phyloP scores from a whole-genome alignment of 2,113 vertebrate genomes.

The Perognathus longimembris region DNA sequence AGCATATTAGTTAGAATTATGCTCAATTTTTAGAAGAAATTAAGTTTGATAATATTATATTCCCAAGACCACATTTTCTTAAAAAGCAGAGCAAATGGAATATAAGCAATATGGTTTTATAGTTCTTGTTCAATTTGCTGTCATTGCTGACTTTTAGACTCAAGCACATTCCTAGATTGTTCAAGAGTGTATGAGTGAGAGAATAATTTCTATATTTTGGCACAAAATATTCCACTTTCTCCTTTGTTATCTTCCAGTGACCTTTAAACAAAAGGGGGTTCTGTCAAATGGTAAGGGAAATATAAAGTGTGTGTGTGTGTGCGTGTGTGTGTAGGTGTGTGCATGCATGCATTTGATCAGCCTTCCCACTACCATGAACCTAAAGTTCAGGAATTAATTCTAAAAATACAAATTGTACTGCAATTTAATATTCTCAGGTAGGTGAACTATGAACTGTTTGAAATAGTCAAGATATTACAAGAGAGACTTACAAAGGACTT shows the following conservation, averaged over 20 bases:
- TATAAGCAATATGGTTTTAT: neutral
- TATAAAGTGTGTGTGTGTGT: neutral
- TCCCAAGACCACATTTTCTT: neutral
- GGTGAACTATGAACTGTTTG: constrained; percentile 61
- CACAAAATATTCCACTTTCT: neutral
- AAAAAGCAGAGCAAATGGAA: neutral
- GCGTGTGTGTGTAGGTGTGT: neutral
- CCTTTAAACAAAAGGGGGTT: neutral
- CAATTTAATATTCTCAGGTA: constrained; percentile 58
- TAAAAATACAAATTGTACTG: constrained; percentile 65
- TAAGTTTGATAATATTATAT: neutral
- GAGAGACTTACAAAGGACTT: constrained; percentile 61
- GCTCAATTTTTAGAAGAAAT: neutral
- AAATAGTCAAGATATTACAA: constrained; percentile 70
- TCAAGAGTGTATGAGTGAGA: neutral
- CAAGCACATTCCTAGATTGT: neutral
- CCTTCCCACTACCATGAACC: neutral
- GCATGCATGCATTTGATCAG: neutral
- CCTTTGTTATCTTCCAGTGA: constrained; percentile 32
- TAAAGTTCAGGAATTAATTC: constrained; percentile 58
- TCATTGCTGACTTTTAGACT: neutral
- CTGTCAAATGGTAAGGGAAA: neutral
- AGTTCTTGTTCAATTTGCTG: neutral
- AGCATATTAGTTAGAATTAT: neutral
- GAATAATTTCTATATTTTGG: neutral